These are phyloP conservation scores for Anseranas semipalmata DNA, from an alignment of 2,113 vertebrate species.

Conservation along the genomic window DNA sequence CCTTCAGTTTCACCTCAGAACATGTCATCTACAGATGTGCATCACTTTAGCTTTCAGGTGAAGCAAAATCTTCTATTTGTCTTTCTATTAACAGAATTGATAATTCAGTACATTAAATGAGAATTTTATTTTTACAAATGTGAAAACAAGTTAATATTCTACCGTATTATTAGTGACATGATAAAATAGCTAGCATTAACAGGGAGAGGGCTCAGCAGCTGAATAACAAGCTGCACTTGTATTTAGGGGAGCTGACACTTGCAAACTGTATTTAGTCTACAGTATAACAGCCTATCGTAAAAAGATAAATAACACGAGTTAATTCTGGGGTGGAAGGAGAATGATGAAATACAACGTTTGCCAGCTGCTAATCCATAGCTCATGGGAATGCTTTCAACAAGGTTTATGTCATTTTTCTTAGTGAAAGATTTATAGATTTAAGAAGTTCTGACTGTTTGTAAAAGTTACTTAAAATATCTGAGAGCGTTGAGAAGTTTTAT, in stretches of 20 bases:
- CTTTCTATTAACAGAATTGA: neutral
- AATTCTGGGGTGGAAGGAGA: neutral
- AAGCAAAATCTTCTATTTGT: neutral
- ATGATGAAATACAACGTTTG: fast-evolving
- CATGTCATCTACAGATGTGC: neutral
- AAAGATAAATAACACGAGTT: fast-evolving
- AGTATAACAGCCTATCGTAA: fast-evolving
- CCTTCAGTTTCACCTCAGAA: neutral
- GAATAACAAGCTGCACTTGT: neutral
- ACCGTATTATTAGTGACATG: neutral
- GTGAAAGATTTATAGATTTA: neutral
- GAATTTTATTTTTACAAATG: neutral
- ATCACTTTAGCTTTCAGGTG: neutral
- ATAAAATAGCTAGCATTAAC: neutral
- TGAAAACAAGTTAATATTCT: neutral
- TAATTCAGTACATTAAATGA: neutral
- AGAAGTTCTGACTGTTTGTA: neutral
- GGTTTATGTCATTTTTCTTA: neutral
- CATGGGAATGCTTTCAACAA: fast-evolving
- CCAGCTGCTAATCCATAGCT: neutral
- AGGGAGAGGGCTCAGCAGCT: fast-evolving
- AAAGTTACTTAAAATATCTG: neutral
- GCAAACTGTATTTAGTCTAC: fast-evolving
- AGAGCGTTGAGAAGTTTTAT: neutral
- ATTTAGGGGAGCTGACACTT: neutral